These are phyloP conservation scores for Incurvaria masculella DNA, from an alignment of 2,888 invertebrate species.

Conservation along the genomic window DNA sequence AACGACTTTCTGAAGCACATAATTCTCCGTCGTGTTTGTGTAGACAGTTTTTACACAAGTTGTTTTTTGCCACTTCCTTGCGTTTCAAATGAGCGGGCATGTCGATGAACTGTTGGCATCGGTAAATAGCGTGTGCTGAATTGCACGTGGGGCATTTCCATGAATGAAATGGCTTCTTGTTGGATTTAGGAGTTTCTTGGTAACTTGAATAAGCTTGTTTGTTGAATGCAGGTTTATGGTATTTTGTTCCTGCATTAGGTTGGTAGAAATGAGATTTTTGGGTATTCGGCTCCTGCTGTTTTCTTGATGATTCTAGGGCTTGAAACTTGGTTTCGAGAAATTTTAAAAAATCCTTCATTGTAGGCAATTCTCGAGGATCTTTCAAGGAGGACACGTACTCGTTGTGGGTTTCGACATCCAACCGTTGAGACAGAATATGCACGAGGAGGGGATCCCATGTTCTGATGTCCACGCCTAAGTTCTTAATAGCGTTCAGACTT, in stretches of 20 bases:
- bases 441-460: background rate
- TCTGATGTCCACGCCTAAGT: conserved; percentile 1
- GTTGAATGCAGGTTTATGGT: background rate
- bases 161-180: no score
- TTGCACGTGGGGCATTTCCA: background rate
- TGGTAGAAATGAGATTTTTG: background rate
- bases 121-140: no score
- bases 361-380: conserved; percentile 1
- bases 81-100: no score
- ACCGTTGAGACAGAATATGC: background rate
- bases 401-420: background rate
- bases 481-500: conserved; percentile 1
- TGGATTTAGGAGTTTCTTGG: no score
- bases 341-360: background rate
- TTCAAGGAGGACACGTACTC: conserved; percentile 2
- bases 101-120: no score
- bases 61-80: background rate
- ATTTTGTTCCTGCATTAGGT: background rate
- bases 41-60: background rate
- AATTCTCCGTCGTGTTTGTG: conserved; percentile 1
- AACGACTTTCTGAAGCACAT: conserved; percentile 11
- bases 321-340: conserved; percentile 1
- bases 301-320: background rate
- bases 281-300: no score
- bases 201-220: no score